These are phyloP conservation scores for Acanthiza pusilla DNA, from an alignment of 2,797 vertebrate genomes.

Conservation along the genomic window DNA sequence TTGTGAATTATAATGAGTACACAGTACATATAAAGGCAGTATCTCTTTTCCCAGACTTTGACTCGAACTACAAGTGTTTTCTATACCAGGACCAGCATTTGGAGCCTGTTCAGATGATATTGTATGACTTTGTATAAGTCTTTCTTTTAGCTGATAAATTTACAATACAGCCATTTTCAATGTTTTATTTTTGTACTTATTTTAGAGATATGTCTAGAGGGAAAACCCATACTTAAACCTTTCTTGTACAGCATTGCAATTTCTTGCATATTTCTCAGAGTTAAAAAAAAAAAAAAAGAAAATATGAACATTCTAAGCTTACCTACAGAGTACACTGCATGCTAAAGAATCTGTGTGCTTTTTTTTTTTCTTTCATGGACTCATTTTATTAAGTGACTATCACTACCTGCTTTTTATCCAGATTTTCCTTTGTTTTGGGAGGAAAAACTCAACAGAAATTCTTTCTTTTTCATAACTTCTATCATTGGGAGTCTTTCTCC, in stretches of 20 bases:
- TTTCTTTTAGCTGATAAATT: neutral
- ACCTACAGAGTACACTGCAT: neutral
- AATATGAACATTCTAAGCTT: neutral
- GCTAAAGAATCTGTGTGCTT: neutral
- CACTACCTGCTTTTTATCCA: neutral
- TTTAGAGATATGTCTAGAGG: neutral
- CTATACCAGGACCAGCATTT: neutral
- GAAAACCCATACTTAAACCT: neutral
- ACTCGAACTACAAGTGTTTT: neutral
- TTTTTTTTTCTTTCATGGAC: neutral
- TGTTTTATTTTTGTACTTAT: neutral
- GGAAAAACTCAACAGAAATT: neutral
- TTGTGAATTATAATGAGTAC: neutral
- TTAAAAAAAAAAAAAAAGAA: neutral
- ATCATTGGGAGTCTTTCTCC: neutral
- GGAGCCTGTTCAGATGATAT: neutral
- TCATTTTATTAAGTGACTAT: neutral
- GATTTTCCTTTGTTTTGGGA: neutral
- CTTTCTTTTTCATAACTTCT: neutral
- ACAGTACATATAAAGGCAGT: neutral
- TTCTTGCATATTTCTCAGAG: neutral
- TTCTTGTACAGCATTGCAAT: neutral
- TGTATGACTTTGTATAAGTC: neutral
- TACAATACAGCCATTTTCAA: neutral
- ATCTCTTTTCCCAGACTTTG: neutral